Conservation (phyloP, 2,797 vertebrate species). For the Brachymystax lenok region DNA sequence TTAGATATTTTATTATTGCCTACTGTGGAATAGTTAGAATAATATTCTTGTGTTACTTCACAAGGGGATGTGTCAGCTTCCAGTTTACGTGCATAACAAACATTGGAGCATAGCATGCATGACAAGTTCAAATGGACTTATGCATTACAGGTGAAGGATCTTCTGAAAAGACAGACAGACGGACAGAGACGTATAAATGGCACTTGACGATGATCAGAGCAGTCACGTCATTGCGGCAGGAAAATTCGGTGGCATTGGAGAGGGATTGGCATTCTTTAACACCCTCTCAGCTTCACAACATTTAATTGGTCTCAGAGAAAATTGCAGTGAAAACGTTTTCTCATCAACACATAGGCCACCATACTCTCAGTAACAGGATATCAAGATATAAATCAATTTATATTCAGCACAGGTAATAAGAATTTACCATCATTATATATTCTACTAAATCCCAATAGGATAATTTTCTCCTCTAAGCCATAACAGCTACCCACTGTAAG, state of each 20-base stretch:
- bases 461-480: not conserved
- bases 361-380: constrained; percentile 14
- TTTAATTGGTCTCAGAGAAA: constrained; percentile 69
- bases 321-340: constrained; percentile 27
- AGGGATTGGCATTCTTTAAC: constrained; percentile 42
- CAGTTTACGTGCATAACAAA: constrained; percentile 18
- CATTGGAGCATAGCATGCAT: not conserved
- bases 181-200: not conserved
- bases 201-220: constrained; percentile 26
- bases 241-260: constrained; percentile 27
- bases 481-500: not conserved
- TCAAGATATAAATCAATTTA: constrained; percentile 28
- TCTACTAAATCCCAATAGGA: not conserved
- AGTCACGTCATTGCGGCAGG: constrained; percentile 24
- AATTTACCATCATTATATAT: not conserved
- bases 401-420: constrained; percentile 31
- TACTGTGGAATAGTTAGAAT: not conserved
- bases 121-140: constrained; percentile 35
- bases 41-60: not conserved
- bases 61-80: not conserved
- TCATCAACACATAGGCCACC: constrained; percentile 3
- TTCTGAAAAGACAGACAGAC: not conserved
- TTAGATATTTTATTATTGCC: not conserved
- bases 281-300: constrained; percentile 50
- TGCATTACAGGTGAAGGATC: constrained; percentile 11